Evolutionary conservation across 2,888 invertebrate species (phyloP).

Genomic region (Phorcus lineatus): DNA sequence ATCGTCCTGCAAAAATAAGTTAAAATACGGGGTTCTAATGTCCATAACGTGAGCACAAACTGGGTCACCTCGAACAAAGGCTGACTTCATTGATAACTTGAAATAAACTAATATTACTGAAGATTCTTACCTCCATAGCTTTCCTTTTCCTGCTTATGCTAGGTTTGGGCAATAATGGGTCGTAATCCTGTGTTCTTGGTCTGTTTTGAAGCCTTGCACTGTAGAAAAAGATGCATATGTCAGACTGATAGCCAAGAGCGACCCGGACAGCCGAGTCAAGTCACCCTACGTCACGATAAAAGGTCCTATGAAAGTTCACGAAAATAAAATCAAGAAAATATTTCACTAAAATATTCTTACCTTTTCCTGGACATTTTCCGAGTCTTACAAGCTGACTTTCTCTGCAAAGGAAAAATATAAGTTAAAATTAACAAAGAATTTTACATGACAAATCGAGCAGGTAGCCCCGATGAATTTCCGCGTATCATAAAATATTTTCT

Average conservation of each 20-base stretch:
- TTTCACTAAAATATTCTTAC: conserved; percentile 41
- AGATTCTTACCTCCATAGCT: conserved; percentile 58
- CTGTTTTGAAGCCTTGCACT: conserved; percentile 57
- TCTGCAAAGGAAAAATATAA: background rate
- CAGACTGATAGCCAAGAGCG: background rate
- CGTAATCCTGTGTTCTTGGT: conserved; percentile 40
- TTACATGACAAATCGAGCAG: background rate
- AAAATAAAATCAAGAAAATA: conserved; percentile 8
- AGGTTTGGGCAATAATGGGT: conserved; percentile 38
- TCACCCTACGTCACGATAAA: background rate
- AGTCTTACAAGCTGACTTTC: background rate
- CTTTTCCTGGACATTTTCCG: conserved; percentile 64
- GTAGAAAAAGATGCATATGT: conserved; percentile 21
- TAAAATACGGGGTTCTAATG: conserved; percentile 5
- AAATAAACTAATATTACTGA: conserved; percentile 22
- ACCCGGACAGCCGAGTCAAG: background rate
- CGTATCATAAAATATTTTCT: too few relatives aligned
- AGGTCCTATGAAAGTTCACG: background rate
- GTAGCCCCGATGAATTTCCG: background rate
- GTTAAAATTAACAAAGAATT: conserved; percentile 14
- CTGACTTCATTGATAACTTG: background rate
- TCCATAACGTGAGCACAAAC: background rate
- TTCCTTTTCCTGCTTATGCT: conserved; percentile 59
- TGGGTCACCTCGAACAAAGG: conserved; percentile 23
- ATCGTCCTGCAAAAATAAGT: conserved; percentile 53